Evolutionary conservation across 2,113 vertebrate species (phyloP).

Genomic region (Oxyruncus cristatus): DNA sequence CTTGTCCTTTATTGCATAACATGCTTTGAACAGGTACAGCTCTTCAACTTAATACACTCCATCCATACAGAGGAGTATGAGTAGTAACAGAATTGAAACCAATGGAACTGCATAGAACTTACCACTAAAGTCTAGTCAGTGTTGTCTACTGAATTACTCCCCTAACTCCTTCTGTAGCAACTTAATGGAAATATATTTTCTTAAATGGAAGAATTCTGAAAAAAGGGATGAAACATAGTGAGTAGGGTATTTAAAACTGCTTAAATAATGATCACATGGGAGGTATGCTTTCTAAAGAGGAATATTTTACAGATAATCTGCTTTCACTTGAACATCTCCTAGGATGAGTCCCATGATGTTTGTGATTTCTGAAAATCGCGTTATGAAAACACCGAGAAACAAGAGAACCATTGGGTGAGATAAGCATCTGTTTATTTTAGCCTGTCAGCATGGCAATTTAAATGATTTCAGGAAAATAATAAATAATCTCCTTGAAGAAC

Average conservation of each 20-base stretch:
- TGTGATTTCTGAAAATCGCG: neutral
- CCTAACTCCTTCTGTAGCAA: neutral
- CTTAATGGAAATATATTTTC: neutral
- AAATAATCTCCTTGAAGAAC: neutral
- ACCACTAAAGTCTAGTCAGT: neutral
- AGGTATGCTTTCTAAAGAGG: neutral
- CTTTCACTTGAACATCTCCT: neutral
- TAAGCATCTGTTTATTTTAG: neutral
- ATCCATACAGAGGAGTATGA: neutral
- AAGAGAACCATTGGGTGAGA: neutral
- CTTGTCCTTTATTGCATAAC: neutral
- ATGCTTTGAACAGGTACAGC: neutral
- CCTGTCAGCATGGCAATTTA: neutral
- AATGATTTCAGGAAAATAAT: neutral
- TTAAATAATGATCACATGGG: neutral
- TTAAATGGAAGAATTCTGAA: neutral
- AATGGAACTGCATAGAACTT: neutral
- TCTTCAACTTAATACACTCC: neutral
- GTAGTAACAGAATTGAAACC: neutral
- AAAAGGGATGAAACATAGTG: neutral
- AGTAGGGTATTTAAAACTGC: neutral
- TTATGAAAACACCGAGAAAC: neutral
- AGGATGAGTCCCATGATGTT: neutral
- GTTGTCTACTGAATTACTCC: neutral
- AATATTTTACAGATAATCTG: neutral